A percentile compares a stretch with the other conserved stretches of the same genome.
phyloP scores from a whole-genome alignment of 2,797 vertebrate genomes.

The Rhincodon typus region DNA sequence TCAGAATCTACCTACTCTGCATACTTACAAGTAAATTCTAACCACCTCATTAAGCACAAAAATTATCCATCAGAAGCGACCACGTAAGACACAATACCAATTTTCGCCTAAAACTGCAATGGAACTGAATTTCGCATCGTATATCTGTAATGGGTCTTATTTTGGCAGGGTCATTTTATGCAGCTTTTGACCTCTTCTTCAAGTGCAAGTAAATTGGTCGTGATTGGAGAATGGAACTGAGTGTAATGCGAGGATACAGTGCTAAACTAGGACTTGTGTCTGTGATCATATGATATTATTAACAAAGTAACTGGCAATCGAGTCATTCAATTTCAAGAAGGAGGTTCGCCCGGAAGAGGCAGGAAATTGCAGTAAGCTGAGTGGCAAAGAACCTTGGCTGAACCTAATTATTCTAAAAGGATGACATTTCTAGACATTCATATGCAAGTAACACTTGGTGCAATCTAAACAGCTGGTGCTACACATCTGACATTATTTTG shows the following conservation, averaged over 20 bases:
- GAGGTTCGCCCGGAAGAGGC: background rate
- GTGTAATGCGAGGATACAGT: background rate
- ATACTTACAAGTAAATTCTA: too few relatives aligned
- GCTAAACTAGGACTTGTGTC: background rate
- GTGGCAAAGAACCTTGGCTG: background rate
- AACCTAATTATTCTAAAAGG: background rate
- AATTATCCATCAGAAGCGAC: background rate
- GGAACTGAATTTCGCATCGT: background rate
- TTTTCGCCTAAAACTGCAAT: background rate
- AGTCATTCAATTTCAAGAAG: background rate
- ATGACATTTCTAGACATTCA: background rate
- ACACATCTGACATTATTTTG: slow-evolving; percentile 2
- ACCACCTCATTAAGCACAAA: too few relatives aligned
- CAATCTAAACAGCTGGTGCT: background rate
- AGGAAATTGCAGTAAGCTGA: background rate
- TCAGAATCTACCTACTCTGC: background rate
- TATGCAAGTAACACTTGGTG: background rate
- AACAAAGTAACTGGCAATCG: background rate
- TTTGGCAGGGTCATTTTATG: background rate
- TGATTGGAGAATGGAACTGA: background rate
- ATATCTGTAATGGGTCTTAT: background rate
- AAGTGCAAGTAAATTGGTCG: background rate
- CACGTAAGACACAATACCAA: background rate
- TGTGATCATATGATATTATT: background rate
- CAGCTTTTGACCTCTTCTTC: background rate